Base-by-base conservation (phyloP, 1,140 invertebrate species). In the Drosophila orena region DNA sequence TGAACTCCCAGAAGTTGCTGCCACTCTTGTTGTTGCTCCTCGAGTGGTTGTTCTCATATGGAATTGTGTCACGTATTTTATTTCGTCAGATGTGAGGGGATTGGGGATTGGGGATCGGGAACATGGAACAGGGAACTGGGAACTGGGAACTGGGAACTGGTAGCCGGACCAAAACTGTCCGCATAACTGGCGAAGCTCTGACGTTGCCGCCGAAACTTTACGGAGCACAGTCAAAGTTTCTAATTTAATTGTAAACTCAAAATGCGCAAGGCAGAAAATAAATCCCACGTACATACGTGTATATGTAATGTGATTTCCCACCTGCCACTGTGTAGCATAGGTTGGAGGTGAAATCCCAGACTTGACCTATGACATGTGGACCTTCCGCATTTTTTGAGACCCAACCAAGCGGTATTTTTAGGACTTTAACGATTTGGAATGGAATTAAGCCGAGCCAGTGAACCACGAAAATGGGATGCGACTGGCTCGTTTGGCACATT, bases 31-130 rank as follows among this genome's bases (percentile, higher is more conserved):
- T 61, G 37, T 42, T 49, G 35, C 46, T 58, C 37, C 66, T 53
- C 37, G 43, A n/a, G 65, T n/a, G 20, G n/a, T 40, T 43, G n/a
- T 20, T 37, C 60, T 64, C 57, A 61, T 49, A 68, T 44, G 50
- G 75, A 85, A 77, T 79, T 62, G 58, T 79, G 79, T 88, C 84
- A 89, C 83, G 83, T 88, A 89, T 62, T 77, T 79, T 64, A 65
- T 83, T 88, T 79, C 62, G 62, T 69, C 79, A 73, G 68, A 66
- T 53, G 53, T 57, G n/a, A 15, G 59, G 22, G 22, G 14, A 14
- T 47, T 22, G 12, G 53, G 24, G 52, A 55, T 14, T 35, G 40
- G 30, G n/a, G n/a, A n/a, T n/a, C n/a, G n/a, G n/a, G n/a, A n/a
- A n/a, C n/a, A n/a, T n/a, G n/a, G 37, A 46, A 38, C 3, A 46